A percentile compares a stretch with the other conserved stretches of the same genome.
Evolutionary conservation across 2,797 vertebrate species (phyloP).

Genomic region (Carcharodon carcharias): DNA sequence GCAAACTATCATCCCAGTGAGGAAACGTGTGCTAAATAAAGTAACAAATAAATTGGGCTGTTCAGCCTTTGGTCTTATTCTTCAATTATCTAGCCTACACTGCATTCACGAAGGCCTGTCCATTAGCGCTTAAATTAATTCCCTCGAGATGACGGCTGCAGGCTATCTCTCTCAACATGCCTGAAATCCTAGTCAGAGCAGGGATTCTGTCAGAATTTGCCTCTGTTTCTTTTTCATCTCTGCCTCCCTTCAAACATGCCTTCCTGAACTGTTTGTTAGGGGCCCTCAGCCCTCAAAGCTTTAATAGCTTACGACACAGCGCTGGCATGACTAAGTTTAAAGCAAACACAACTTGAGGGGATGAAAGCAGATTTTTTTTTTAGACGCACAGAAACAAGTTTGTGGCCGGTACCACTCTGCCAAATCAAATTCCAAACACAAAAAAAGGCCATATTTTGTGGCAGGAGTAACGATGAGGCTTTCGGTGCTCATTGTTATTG

Average conservation of each 20-base stretch:
- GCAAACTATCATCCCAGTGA: not conserved
- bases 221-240: not conserved
- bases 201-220: not conserved
- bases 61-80: not conserved
- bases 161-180: not conserved
- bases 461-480: not conserved
- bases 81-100: conserved; percentile 5
- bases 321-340: not conserved
- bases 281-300: not conserved
- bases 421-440: not conserved
- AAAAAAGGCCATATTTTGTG: not conserved
- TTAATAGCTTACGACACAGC: not conserved
- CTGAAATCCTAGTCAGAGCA: not conserved
- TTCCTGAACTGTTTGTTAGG: not conserved
- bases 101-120: not conserved
- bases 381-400: not conserved
- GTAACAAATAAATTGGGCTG: not conserved
- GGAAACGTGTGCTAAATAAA: not conserved
- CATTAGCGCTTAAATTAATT: not conserved
- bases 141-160: not conserved
- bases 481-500: not conserved
- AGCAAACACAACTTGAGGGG: not conserved
- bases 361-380: not conserved
- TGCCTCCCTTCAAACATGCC: not conserved
- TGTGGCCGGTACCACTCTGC: not conserved